These are phyloP conservation scores for Nothobranchius furzeri DNA, from an alignment of 2,113 vertebrate genomes.

Conservation along the genomic window DNA sequence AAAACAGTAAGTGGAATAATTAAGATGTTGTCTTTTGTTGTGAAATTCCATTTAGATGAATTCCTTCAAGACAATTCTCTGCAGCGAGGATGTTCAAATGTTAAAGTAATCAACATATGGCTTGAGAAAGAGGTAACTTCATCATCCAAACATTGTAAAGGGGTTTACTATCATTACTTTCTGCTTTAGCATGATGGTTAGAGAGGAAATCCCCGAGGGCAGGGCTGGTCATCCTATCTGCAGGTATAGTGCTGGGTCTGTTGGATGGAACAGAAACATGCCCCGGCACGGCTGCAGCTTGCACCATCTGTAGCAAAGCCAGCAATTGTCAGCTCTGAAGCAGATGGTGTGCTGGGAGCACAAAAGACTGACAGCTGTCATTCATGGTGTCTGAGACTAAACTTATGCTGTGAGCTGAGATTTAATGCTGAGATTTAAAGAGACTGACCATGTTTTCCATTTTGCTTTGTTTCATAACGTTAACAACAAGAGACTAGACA, in stretches of 20 bases:
- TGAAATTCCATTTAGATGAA: too few relatives aligned
- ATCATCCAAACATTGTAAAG: too few relatives aligned
- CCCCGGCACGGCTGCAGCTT: slow-evolving; percentile 31
- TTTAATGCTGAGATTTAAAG: slow-evolving; percentile 9
- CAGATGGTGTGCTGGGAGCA: slow-evolving; percentile 55
- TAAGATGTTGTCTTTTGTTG: neutral
- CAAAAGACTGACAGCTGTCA: slow-evolving; percentile 64
- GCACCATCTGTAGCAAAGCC: slow-evolving; percentile 14
- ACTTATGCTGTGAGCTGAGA: slow-evolving; percentile 2
- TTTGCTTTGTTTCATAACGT: too few relatives aligned
- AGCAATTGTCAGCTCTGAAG: slow-evolving; percentile 42
- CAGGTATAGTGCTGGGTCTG: slow-evolving; percentile 32
- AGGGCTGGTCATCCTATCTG: slow-evolving; percentile 31
- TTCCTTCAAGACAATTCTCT: too few relatives aligned
- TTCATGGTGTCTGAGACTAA: slow-evolving; percentile 27
- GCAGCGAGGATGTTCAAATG: too few relatives aligned
- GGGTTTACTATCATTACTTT: slow-evolving; percentile 34
- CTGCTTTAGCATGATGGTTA: slow-evolving; percentile 13
- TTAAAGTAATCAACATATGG: too few relatives aligned
- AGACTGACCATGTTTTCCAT: too few relatives aligned
- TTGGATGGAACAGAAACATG: slow-evolving; percentile 28
- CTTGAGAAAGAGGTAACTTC: too few relatives aligned
- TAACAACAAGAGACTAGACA: too few relatives aligned
- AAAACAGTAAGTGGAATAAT: neutral
- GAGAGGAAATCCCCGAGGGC: slow-evolving; percentile 55